Conservation (phyloP, 2,888 invertebrate species). For the Catocala sponsa region DNA sequence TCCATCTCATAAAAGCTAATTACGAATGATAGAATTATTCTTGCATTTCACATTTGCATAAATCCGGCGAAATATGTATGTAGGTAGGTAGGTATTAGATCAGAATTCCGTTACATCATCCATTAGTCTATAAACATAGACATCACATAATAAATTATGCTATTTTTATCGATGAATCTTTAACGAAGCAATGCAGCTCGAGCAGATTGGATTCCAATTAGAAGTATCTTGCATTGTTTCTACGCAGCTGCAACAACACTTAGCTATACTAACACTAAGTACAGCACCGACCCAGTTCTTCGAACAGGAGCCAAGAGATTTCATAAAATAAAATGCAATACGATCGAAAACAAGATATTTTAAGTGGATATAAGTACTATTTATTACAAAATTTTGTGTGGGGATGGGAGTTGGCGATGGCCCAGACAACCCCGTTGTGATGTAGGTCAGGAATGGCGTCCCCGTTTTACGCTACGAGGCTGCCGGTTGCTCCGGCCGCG, state of each 20-base stretch:
- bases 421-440: constrained; percentile 75
- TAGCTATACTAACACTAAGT: neutral
- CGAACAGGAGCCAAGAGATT: neutral
- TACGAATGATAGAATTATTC: no score
- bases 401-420: constrained; percentile 72
- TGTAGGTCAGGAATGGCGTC: constrained; percentile 82
- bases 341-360: no score
- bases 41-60: no score
- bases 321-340: no score
- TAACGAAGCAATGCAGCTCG: neutral
- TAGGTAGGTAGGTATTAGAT: constrained; percentile 15
- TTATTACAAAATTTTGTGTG: constrained; percentile 52
- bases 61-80: no score
- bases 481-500: constrained; percentile 37
- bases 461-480: constrained; percentile 65
- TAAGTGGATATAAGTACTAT: constrained; percentile 13
- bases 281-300: constrained; percentile 20
- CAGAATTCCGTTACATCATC: constrained; percentile 23
- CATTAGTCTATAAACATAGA: neutral
- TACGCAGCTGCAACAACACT: neutral
- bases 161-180: constrained; percentile 2
- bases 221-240: neutral
- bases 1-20: no score
- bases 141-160: neutral
- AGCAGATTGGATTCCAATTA: constrained; percentile 6